Conservation (phyloP, 2,797 vertebrate genomes). For the Poecilia picta region DNA sequence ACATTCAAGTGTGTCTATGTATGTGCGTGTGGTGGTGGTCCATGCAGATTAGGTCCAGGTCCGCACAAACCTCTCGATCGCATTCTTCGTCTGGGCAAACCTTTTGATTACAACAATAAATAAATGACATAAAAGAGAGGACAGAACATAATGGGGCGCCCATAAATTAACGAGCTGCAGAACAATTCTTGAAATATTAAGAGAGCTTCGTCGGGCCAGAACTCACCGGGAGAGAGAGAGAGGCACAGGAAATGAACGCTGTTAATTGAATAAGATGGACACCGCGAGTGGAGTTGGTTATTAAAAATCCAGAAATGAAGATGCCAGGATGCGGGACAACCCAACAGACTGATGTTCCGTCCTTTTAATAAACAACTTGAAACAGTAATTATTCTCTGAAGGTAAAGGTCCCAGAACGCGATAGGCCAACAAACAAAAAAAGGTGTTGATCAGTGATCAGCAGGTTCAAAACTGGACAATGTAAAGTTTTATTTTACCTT, state of each 20-base stretch:
- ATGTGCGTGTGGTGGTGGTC: constrained; percentile 1
- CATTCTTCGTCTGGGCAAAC: constrained; percentile 63
- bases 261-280: constrained; percentile 64
- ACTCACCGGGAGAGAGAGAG: constrained; percentile 30
- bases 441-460: not conserved
- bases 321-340: constrained; percentile 18
- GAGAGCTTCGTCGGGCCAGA: constrained; percentile 47
- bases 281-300: constrained; percentile 40
- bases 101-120: constrained; percentile 74
- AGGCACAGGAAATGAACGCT: constrained; percentile 49
- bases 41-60: constrained; percentile 58
- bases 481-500: not conserved
- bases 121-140: constrained; percentile 65
- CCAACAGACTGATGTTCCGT: not conserved
- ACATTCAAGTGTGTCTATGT: constrained; percentile 13
- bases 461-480: not conserved
- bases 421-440: constrained; percentile 17
- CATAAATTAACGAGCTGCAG: constrained; percentile 42
- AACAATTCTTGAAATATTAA: constrained; percentile 61
- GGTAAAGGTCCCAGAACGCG: constrained; percentile 24
- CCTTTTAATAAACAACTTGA: constrained; percentile 16
- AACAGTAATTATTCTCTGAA: constrained; percentile 11
- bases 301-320: constrained; percentile 49
- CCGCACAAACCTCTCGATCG: constrained; percentile 49
- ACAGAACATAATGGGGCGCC: constrained; percentile 18